A percentile compares a stretch with the other conserved stretches of the same genome.
These are phyloP conservation scores for Gryon sp. DNA, from an alignment of 1,140 invertebrate species.

Conservation along the genomic window DNA sequence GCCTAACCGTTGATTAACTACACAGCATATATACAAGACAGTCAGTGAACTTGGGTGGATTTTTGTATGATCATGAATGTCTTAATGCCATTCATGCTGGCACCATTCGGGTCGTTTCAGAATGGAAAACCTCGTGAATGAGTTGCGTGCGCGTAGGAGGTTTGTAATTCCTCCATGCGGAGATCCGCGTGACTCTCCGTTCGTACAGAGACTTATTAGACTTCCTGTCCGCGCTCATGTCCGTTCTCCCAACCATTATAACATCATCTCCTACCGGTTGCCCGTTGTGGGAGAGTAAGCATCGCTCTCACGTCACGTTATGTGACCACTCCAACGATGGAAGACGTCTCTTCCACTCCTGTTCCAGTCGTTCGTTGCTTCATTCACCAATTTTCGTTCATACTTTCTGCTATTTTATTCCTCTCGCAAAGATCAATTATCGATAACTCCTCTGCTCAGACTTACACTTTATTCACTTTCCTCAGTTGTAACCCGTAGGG, in stretches of 20 bases:
- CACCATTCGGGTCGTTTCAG: constrained; percentile 14
- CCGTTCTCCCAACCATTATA: constrained; percentile 77
- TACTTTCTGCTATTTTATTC: constrained; percentile 33
- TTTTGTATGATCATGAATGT: constrained; percentile 12
- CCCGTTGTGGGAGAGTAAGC: constrained; percentile 79
- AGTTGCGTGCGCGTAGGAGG: constrained; percentile 78
- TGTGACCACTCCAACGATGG: constrained; percentile 70
- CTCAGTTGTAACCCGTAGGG: too few species aligned
- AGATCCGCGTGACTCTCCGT: constrained; percentile 76
- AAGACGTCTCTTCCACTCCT: constrained; percentile 59
- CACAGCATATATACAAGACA: not conserved
- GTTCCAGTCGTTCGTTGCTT: constrained; percentile 23
- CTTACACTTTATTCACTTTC: too few species aligned
- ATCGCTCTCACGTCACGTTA: constrained; percentile 75
- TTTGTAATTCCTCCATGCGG: constrained; percentile 77
- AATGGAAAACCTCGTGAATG: constrained; percentile 75
- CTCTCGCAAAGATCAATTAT: constrained; percentile 5
- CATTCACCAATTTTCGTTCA: constrained; percentile 63
- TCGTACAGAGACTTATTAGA: constrained; percentile 72
- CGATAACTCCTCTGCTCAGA: too few species aligned
- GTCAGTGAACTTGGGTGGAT: constrained; percentile 1
- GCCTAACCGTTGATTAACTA: constrained; percentile 7
- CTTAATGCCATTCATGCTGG: constrained; percentile 49
- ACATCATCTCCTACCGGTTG: constrained; percentile 77
- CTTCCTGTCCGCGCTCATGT: constrained; percentile 78